Percentiles rank a stretch among this genome's conserved stretches.
phyloP scores from a whole-genome alignment of 2,888 invertebrate species.

The Coenonympha arcania region DNA sequence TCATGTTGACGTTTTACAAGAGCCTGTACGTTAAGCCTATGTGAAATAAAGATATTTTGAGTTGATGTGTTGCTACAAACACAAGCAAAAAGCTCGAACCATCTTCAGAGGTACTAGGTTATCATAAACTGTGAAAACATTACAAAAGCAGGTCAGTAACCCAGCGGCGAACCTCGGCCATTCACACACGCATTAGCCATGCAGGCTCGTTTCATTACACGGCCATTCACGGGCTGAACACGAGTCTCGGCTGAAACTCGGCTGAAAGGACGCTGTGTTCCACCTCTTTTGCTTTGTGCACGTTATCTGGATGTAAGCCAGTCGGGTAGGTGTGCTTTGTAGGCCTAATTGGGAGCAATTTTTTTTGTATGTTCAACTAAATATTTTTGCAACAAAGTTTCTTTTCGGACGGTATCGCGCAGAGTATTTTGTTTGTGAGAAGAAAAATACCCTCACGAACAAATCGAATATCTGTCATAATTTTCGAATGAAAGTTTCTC shows the following conservation, averaged over 20 bases:
- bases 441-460: no score
- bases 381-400: no score
- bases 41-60: no score
- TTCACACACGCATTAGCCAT: slow-evolving; percentile 46
- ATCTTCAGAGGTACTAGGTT: slow-evolving; percentile 8
- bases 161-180: slow-evolving; percentile 28
- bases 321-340: not conserved
- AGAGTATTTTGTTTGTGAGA: no score
- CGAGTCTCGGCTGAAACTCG: slow-evolving; percentile 35
- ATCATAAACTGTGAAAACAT: slow-evolving; percentile 16
- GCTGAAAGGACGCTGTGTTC: slow-evolving; percentile 36
- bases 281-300: slow-evolving; percentile 11
- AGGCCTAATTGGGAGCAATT: not conserved
- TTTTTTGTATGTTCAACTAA: not conserved
- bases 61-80: no score
- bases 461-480: no score
- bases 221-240: slow-evolving; percentile 37
- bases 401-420: no score
- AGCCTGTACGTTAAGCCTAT: no score
- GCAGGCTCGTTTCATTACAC: slow-evolving; percentile 41
- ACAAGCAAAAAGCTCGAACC: not conserved
- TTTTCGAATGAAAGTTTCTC: no score
- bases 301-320: not conserved
- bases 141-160: slow-evolving; percentile 23
- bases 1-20: no score